These are phyloP conservation scores for Staurois parvus DNA, from an alignment of 2,797 vertebrate genomes.

Conservation along the genomic window DNA sequence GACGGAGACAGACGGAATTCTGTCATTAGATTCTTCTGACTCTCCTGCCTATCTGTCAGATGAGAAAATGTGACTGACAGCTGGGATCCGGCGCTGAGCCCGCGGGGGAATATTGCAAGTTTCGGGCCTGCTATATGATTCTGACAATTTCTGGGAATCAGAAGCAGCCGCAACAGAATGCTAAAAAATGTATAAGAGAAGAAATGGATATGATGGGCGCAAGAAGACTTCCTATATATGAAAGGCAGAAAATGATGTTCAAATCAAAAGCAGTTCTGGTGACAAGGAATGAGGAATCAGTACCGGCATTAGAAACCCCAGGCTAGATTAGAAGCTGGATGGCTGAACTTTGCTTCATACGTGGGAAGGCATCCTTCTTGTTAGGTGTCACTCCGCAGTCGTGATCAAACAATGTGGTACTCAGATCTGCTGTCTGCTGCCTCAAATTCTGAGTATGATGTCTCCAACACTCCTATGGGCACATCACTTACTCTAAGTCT, in stretches of 20 bases:
- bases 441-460: too few species aligned
- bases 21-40: constrained; percentile 7
- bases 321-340: too few species aligned
- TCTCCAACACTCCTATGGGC: too few species aligned
- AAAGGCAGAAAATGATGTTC: neutral
- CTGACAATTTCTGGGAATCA: constrained; percentile 10
- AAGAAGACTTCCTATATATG: neutral
- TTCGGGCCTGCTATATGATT: constrained; percentile 15
- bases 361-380: too few species aligned
- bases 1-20: neutral
- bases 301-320: too few species aligned
- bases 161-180: constrained; percentile 1
- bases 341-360: too few species aligned
- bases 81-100: neutral
- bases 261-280: too few species aligned
- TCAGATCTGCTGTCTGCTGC: too few species aligned
- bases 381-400: too few species aligned
- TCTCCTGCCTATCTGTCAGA: constrained; percentile 16
- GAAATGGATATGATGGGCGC: neutral
- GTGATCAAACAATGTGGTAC: too few species aligned
- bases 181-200: neutral
- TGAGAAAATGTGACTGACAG: constrained; percentile 11
- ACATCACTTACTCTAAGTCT: too few species aligned
- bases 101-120: neutral
- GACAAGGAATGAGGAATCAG: too few species aligned